Evolutionary conservation across 2,113 vertebrate species (phyloP).

Genomic region (Diadophis punctatus): DNA sequence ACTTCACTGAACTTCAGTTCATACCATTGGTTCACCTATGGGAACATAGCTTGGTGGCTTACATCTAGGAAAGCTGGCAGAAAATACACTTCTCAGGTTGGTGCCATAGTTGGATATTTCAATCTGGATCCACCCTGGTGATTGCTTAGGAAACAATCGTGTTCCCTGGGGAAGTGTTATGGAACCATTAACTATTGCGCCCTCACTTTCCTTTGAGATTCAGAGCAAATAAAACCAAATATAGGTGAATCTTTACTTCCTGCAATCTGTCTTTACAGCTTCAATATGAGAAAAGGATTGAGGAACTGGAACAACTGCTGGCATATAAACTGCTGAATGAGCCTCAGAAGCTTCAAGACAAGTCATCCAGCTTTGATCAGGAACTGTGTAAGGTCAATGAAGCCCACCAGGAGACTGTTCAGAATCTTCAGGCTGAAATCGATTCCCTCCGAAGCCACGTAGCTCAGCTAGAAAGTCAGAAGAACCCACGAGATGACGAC

Average conservation of each 20-base stretch:
- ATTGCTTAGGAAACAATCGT: neutral
- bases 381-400: constrained; percentile 70
- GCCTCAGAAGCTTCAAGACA: constrained; percentile 37
- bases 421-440: constrained; percentile 73
- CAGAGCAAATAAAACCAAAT: neutral
- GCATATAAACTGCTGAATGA: constrained; percentile 56
- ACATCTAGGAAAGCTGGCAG: neutral
- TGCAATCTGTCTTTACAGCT: constrained; percentile 69
- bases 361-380: constrained; percentile 59
- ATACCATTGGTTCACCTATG: neutral
- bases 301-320: constrained; percentile 79
- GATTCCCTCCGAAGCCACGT: constrained; percentile 72
- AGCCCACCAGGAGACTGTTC: constrained; percentile 63
- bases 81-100: neutral
- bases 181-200: neutral
- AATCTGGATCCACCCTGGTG: neutral
- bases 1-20: neutral
- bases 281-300: constrained; percentile 85
- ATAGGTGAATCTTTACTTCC: neutral
- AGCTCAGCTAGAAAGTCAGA: constrained; percentile 59
- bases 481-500: constrained; percentile 48
- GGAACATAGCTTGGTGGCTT: neutral
- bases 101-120: neutral
- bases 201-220: neutral
- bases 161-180: neutral